Base-by-base conservation (phyloP, 2,797 vertebrate species). In the Menidia menidia region DNA sequence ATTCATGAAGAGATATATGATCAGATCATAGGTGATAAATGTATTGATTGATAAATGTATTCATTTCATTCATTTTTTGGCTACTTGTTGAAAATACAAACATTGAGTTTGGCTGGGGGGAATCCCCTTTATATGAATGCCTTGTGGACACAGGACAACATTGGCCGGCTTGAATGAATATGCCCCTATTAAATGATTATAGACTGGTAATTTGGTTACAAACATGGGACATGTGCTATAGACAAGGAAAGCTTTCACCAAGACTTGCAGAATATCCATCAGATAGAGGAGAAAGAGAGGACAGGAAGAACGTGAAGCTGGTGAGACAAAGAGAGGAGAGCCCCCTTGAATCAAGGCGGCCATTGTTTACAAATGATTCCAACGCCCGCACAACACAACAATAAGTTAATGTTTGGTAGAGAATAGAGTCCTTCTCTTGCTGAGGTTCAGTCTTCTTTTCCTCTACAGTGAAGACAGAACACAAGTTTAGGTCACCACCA, bases 301-400 rank as follows among this genome's bases (percentile, higher is more conserved):
- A 61, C 30, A 79, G 52, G 58, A 69, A 7, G 30, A 8, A 32
- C 64, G 55, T 54, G n/a, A 58, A 60, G 64, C 61, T 79, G 2
- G 68, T 52, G 66, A 58, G 55, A 71, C n/a, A 68, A 68, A 76
- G 52, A 56, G 47, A 47, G 45, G 70, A 77, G 74, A 81, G 65
- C 67, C 61, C 67, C 43, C 14, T 43, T 62, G 69, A 64, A 93
- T 92, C 87, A 94, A 92, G 80, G 82, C 86, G 66, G 75, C 74
- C 79, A 91, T 92, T 93, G 93, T 95, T 92, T 91, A 92, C 88
- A 88, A 89, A 90, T 88, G 81, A 90, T 92, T 78, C 88, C 52
- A 54, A 75, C 43, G 30, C 88, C 86, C 77, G 90, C 82, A 70
- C 83, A 87, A 80, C 82, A 85, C 88, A 75, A 93, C 90, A 92